These are phyloP conservation scores for Spialia ferax DNA, from an alignment of 2,888 invertebrate genomes.

Conservation along the genomic window DNA sequence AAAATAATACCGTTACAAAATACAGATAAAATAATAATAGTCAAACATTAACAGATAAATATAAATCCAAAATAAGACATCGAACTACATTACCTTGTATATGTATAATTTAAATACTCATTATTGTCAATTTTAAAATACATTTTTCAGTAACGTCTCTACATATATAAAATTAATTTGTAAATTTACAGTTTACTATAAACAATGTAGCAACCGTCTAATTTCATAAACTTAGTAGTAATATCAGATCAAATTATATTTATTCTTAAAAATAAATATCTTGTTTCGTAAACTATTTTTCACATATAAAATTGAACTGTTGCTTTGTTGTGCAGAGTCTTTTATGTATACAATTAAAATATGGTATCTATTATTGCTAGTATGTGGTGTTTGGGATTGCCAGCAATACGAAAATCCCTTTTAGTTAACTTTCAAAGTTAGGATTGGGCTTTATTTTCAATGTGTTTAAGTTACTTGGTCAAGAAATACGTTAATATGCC, in stretches of 20 bases:
- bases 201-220: constrained; percentile 53
- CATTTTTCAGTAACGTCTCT: constrained; percentile 57
- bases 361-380: constrained; percentile 53
- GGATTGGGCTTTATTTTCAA: background rate
- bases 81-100: constrained; percentile 58
- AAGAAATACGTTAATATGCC: background rate
- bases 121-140: constrained; percentile 83
- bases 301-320: constrained; percentile 59
- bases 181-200: constrained; percentile 51
- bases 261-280: constrained; percentile 50
- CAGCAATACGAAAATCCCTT: constrained; percentile 38
- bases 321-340: constrained; percentile 63
- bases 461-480: background rate
- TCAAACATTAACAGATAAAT: constrained; percentile 81
- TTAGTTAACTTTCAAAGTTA: background rate
- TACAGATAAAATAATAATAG: constrained; percentile 63
- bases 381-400: constrained; percentile 37
- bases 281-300: constrained; percentile 23
- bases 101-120: constrained; percentile 77
- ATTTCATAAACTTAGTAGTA: constrained; percentile 43
- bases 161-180: constrained; percentile 52
- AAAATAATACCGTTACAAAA: constrained; percentile 81
- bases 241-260: constrained; percentile 62
- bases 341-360: constrained; percentile 43
- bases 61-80: constrained; percentile 76